Evolutionary conservation across 1,140 invertebrate genomes (phyloP), one percentile per base, ranked within the genome.

Genomic region (Aphelenchoides fujianensis): DNA sequence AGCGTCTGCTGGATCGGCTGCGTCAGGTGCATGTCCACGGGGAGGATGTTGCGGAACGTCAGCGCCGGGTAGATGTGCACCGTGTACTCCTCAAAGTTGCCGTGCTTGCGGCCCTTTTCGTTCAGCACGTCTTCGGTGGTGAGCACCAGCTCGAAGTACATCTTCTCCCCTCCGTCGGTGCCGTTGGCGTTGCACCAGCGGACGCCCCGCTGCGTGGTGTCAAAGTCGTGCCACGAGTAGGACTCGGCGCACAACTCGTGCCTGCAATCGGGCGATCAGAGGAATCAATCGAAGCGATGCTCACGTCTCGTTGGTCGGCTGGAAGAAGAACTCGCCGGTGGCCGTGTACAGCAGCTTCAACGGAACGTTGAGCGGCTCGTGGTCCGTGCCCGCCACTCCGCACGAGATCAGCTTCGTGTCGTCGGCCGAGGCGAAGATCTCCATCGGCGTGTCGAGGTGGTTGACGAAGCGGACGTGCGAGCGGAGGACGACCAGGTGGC

Each of bases 31-130:
- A 97, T 89, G 32, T 90, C 86, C 37, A 93, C 88, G 0, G 95
- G 94, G 72, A 98, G 85, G 68, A 91, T 90, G 85, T 98, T 98
- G 78, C 92, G 91, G n/a, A 98, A 86, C 76, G 91, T 90, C 0
- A 95, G 89, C 3, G 93, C 90, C 0, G 95, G 93, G 66, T 91
- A 90, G 12, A 98, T 86, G 69, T 92, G 89, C 34, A 97, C 89
- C 67, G 90, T 91, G 83, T 92, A 95, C 16, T 69, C 34, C 7
- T 68, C 34, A 64, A 48, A 12, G 41, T 66, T 62, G 9, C 57
- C 90, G 90, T 2, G 90, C 91, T 69, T 92, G 92, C 1, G 89
- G 86, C 86, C 94, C 89, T 0, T 31, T 84, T 95, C 92, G 41
- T 48, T 48, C 2, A 48, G 41, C 23, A 95, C 90, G 82, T 94